Evolutionary conservation across 2,797 vertebrate species (phyloP).

Genomic region (Tapera naevia): DNA sequence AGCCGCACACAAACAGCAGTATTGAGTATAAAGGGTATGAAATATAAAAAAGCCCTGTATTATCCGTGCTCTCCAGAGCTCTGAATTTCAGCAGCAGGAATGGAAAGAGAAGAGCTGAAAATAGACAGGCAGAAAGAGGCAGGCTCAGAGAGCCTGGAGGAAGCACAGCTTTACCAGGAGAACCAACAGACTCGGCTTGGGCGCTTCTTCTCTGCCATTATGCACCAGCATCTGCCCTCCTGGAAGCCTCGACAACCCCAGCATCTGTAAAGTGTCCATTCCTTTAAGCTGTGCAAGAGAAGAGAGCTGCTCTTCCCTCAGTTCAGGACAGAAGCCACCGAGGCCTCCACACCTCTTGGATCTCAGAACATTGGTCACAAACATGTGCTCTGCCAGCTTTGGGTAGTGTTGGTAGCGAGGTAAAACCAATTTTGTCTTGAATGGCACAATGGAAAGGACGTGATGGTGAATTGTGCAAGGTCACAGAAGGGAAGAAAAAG

Average conservation of each 20-base stretch:
- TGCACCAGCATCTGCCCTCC: not conserved
- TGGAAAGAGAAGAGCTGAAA: not conserved
- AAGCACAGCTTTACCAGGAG: not conserved
- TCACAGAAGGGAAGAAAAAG: not conserved
- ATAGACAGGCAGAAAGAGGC: not conserved
- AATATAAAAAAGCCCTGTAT: not conserved
- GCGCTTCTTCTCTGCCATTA: fast-evolving
- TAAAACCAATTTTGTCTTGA: not conserved
- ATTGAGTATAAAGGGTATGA: not conserved
- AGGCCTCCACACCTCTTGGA: not conserved
- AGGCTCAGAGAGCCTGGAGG: no score
- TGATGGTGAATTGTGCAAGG: not conserved
- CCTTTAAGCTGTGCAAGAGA: not conserved
- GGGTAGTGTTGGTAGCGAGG: not conserved
- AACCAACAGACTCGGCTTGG: fast-evolving
- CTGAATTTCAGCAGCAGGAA: not conserved
- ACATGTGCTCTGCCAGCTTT: not conserved
- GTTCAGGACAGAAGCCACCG: not conserved
- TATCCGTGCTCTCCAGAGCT: not conserved
- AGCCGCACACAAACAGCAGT: not conserved
- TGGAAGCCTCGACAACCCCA: not conserved
- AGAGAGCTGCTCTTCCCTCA: not conserved
- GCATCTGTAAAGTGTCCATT: not conserved
- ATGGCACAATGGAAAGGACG: not conserved
- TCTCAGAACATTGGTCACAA: not conserved